Percentiles rank a stretch among this genome's conserved stretches.
These are phyloP conservation scores for Drosophila bifasciata DNA, from an alignment of 1,140 invertebrate species.

Conservation along the genomic window DNA sequence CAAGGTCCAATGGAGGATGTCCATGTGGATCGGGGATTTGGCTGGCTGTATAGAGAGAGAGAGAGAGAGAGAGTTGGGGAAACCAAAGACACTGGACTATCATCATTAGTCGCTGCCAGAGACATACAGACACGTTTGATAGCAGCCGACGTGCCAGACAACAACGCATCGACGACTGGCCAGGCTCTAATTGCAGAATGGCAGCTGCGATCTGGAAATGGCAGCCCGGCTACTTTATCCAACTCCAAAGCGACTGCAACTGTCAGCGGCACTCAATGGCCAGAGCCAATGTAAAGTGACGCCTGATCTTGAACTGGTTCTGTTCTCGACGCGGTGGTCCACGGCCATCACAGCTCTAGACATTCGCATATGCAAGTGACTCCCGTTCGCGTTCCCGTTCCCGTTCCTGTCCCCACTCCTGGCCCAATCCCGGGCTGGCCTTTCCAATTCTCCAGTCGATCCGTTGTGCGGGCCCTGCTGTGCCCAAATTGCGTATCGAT, in stretches of 20 bases:
- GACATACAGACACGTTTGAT: constrained; percentile 76
- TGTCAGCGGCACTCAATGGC: constrained; percentile 59
- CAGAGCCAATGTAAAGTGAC: constrained; percentile 59
- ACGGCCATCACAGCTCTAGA: constrained; percentile 51
- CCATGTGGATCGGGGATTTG: constrained; percentile 5
- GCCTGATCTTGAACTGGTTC: constrained; percentile 81
- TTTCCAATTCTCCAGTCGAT: constrained; percentile 49
- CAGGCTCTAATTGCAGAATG: constrained; percentile 60
- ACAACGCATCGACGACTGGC: constrained; percentile 9
- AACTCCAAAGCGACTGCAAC: constrained; percentile 51
- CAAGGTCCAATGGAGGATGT: constrained; percentile 6
- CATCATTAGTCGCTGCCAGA: constrained; percentile 75
- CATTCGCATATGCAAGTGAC: constrained; percentile 57
- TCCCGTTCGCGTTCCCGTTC: constrained; percentile 17
- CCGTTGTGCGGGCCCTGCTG: constrained; percentile 65
- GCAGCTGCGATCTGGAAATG: constrained; percentile 64
- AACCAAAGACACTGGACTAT: constrained; percentile 41
- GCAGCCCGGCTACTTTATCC: constrained; percentile 15
- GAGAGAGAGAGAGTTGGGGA: not conserved
- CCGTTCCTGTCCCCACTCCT: constrained; percentile 18
- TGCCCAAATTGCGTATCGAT: constrained; percentile 64
- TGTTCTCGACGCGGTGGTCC: constrained; percentile 63
- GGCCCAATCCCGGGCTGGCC: constrained; percentile 20
- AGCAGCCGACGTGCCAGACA: constrained; percentile 45
- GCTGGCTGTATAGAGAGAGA: constrained; percentile 9